A percentile compares a stretch with the other conserved stretches of the same genome.
phyloP scores from a whole-genome alignment of 2,888 invertebrate species.

The Napeogenes inachia region DNA sequence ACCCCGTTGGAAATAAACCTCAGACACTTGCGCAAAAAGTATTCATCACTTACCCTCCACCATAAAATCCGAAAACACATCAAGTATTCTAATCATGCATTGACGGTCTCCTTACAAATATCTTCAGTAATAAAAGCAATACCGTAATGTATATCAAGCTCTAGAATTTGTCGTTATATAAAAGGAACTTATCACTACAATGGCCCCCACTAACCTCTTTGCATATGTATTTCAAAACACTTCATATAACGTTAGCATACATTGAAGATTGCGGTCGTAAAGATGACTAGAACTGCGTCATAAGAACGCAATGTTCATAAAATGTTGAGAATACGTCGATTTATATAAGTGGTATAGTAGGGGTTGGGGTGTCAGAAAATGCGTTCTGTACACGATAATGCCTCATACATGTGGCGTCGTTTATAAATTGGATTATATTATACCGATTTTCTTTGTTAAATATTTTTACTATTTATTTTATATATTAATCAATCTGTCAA shows the following conservation, averaged over 20 bases:
- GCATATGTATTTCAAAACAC: not conserved
- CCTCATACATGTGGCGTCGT: constrained; percentile 35
- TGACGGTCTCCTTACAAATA: constrained; percentile 1
- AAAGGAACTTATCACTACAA: constrained; percentile 2
- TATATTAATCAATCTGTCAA: not conserved
- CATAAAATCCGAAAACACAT: constrained; percentile 14
- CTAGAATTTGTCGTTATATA: constrained; percentile 8
- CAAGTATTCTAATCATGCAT: constrained; percentile 5
- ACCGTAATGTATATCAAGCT: constrained; percentile 14
- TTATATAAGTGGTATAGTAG: constrained; percentile 18
- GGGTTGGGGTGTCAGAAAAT: constrained; percentile 42
- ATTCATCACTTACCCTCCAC: constrained; percentile 15
- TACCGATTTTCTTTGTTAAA: constrained; percentile 17
- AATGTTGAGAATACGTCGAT: constrained; percentile 1
- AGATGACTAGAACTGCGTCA: constrained; percentile 2
- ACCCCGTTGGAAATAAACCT: constrained; percentile 21
- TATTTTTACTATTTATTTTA: not conserved
- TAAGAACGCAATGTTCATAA: constrained; percentile 1
- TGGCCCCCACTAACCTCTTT: not conserved
- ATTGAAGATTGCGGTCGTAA: constrained; percentile 3
- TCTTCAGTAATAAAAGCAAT: constrained; percentile 4
- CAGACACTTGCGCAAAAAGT: constrained; percentile 13
- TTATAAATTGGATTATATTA: constrained; percentile 20
- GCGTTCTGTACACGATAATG: constrained; percentile 59
- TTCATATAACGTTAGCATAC: constrained; percentile 2